Evolutionary conservation across 2,113 vertebrate genomes (phyloP).

Genomic region (Orthonyx spaldingii): DNA sequence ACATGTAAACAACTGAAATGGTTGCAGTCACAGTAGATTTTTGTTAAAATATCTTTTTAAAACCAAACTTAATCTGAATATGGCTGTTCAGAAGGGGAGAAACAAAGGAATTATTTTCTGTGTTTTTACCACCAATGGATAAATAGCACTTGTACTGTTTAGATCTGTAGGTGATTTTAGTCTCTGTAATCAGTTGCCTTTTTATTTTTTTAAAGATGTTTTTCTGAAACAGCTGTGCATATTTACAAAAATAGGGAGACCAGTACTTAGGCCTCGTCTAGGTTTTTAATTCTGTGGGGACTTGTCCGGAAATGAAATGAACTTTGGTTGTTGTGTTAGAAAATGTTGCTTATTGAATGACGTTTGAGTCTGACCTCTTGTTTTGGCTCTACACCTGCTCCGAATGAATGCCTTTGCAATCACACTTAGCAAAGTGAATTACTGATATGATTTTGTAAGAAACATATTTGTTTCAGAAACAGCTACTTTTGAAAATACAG

Average conservation of each 20-base stretch:
- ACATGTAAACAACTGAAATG: neutral
- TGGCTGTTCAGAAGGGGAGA: neutral
- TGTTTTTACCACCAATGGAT: neutral
- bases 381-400: constrained; percentile 3
- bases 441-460: neutral
- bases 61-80: neutral
- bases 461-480: neutral
- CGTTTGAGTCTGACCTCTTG: constrained; percentile 1
- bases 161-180: neutral
- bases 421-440: neutral
- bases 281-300: constrained; percentile 20
- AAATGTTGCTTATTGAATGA: neutral
- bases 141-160: neutral
- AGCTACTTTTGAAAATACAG: neutral
- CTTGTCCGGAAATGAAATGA: neutral
- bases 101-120: neutral
- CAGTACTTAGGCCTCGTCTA: neutral
- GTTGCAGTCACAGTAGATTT: neutral
- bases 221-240: constrained; percentile 18
- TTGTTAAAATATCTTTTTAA: neutral
- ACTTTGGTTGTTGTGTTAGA: neutral
- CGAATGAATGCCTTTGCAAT: neutral
- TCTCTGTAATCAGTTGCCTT: neutral
- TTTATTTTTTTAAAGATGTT: neutral
- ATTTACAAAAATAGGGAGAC: neutral